Conservation (phyloP, 1,140 invertebrate genomes). For the Ceratitis capitata region DNA sequence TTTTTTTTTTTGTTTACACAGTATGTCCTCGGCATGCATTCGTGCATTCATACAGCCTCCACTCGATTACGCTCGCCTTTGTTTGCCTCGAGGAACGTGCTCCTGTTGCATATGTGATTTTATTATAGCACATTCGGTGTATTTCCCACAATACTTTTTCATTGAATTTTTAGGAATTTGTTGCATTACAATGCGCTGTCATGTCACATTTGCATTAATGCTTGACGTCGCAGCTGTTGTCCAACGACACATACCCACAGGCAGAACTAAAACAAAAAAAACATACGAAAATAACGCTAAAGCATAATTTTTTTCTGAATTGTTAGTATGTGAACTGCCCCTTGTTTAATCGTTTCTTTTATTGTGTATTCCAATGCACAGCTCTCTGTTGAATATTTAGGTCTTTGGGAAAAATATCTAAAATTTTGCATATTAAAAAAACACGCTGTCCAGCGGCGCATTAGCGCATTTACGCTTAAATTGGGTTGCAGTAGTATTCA, state of each 20-base stretch:
- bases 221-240: not conserved
- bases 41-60: not conserved
- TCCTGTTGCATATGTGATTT: not conserved
- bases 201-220: slow-evolving; percentile 17
- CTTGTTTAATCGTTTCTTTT: not conserved
- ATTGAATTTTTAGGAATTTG: not conserved
- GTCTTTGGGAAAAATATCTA: too few relatives aligned
- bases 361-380: not conserved
- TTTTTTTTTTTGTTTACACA: too few relatives aligned
- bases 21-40: too few relatives aligned
- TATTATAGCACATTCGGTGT: not conserved
- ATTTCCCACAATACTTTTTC: not conserved
- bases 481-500: too few relatives aligned
- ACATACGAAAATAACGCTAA: too few relatives aligned
- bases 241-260: not conserved
- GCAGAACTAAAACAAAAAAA: too few relatives aligned
- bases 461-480: too few relatives aligned
- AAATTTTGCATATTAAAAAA: too few relatives aligned
- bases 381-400: not conserved
- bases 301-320: too few relatives aligned
- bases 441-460: too few relatives aligned
- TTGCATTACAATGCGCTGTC: slow-evolving; percentile 9
- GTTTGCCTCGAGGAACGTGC: not conserved
- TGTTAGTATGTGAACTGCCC: not conserved
- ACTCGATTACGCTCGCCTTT: not conserved